phyloP scores from a whole-genome alignment of 2,113 vertebrate genomes.

The Gadus macrocephalus region DNA sequence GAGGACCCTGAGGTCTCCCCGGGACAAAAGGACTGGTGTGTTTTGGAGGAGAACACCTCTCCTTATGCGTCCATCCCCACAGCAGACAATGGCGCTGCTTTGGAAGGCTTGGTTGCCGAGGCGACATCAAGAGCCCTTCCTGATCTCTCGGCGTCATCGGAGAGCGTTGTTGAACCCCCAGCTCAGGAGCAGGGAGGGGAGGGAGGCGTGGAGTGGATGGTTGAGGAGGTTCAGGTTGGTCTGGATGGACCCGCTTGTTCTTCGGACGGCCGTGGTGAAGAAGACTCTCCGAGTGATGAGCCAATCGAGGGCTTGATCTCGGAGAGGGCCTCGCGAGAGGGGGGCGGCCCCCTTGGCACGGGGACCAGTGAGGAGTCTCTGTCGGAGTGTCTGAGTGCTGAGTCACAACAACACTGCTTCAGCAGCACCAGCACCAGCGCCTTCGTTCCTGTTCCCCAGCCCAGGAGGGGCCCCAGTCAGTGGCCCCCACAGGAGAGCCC shows the following conservation, averaged over 20 bases:
- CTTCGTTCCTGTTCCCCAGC: conserved; percentile 8
- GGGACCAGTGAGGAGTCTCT: conserved; percentile 55
- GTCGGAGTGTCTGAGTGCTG: conserved; percentile 40
- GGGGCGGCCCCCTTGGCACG: conserved; percentile 30
- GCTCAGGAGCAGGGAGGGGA: neutral
- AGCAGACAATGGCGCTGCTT: conserved; percentile 36
- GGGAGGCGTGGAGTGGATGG: conserved; percentile 12
- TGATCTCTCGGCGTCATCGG: conserved; percentile 50
- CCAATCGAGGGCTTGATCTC: conserved; percentile 23
- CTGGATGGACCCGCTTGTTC: conserved; percentile 11
- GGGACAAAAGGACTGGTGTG: conserved; percentile 70
- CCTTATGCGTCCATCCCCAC: conserved; percentile 38
- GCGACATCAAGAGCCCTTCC: conserved; percentile 49
- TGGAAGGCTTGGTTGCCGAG: conserved; percentile 50
- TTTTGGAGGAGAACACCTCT: conserved; percentile 38
- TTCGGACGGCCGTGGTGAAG: conserved; percentile 17
- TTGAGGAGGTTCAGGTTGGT: neutral
- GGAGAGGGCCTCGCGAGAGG: conserved; percentile 32
- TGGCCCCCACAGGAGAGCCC: conserved; percentile 67
- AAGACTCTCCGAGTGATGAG: conserved; percentile 23
- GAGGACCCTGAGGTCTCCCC: conserved; percentile 35
- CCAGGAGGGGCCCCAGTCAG: conserved; percentile 49
- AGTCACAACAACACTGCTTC: conserved; percentile 29
- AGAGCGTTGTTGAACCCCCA: conserved; percentile 39
- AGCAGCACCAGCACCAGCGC: neutral